These are phyloP conservation scores for Elgaria multicarinata DNA, from an alignment of 2,113 vertebrate genomes.

Conservation along the genomic window DNA sequence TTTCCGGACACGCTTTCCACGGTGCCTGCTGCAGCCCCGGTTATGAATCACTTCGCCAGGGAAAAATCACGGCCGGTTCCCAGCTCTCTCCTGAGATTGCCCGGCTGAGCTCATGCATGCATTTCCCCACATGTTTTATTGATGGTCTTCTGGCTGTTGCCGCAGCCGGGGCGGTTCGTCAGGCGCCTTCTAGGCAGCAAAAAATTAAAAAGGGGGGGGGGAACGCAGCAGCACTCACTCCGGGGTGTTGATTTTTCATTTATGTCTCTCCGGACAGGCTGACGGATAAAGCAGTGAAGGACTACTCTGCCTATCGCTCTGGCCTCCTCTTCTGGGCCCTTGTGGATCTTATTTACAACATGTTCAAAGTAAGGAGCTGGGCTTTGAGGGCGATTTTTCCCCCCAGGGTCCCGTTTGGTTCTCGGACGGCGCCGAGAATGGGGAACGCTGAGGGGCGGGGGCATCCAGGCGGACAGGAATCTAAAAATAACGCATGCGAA, in stretches of 20 bases:
- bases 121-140: neutral
- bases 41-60: neutral
- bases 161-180: neutral
- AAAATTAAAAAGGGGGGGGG: no score
- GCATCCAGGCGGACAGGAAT: no score
- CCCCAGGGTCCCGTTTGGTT: no score
- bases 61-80: neutral
- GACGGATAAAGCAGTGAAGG: conserved; percentile 92
- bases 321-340: conserved; percentile 98
- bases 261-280: conserved; percentile 76
- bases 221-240: neutral
- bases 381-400: neutral
- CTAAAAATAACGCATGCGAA: no score
- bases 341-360: conserved; percentile 96
- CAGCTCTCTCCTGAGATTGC: neutral
- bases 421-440: no score
- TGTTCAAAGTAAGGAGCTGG: conserved; percentile 89
- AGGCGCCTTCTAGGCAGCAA: neutral
- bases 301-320: conserved; percentile 92
- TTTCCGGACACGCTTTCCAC: neutral
- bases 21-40: neutral
- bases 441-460: no score
- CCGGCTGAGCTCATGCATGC: no score
- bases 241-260: neutral
- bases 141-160: neutral